Evolutionary conservation across 2,888 invertebrate genomes (phyloP).

Genomic region (Matsumyia berberina): DNA sequence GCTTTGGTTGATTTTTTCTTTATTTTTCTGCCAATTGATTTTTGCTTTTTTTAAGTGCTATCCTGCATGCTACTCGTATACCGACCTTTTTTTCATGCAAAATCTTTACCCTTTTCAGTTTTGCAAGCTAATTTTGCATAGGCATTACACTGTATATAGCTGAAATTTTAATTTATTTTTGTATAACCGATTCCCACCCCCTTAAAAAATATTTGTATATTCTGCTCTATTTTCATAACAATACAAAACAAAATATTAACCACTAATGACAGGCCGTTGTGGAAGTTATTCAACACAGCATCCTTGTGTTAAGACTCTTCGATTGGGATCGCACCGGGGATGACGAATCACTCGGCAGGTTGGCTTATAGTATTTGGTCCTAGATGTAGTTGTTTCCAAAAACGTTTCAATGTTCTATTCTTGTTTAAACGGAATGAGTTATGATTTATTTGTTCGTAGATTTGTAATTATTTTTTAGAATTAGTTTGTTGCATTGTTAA

Average conservation of each 20-base stretch:
- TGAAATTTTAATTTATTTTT: background rate
- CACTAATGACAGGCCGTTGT: slow-evolving; percentile 85
- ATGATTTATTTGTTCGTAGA: slow-evolving; percentile 5
- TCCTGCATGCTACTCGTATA: slow-evolving; percentile 3
- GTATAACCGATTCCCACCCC: background rate
- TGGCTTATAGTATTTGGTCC: slow-evolving; percentile 81
- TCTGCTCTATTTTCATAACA: slow-evolving; percentile 65
- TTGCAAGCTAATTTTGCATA: slow-evolving; percentile 31
- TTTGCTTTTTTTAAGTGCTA: background rate
- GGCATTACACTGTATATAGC: slow-evolving; percentile 23
- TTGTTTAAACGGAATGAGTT: slow-evolving; percentile 18
- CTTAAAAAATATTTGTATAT: slow-evolving; percentile 37
- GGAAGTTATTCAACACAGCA: slow-evolving; percentile 85
- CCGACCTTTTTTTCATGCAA: background rate
- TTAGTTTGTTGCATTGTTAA: background rate
- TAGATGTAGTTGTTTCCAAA: background rate
- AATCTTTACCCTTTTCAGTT: no score
- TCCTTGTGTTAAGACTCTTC: slow-evolving; percentile 89
- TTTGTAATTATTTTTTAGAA: slow-evolving; percentile 1
- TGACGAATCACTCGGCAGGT: slow-evolving; percentile 98
- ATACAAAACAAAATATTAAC: slow-evolving; percentile 42
- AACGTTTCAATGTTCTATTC: background rate
- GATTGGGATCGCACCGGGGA: slow-evolving; percentile 96
- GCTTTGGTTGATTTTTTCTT: slow-evolving; percentile 69
- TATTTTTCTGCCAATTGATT: slow-evolving; percentile 48